A percentile compares a stretch with the other conserved stretches of the same genome.
These are phyloP conservation scores for Macaca mulatta DNA, from an alignment of 2,113 vertebrate species.

Conservation along the genomic window DNA sequence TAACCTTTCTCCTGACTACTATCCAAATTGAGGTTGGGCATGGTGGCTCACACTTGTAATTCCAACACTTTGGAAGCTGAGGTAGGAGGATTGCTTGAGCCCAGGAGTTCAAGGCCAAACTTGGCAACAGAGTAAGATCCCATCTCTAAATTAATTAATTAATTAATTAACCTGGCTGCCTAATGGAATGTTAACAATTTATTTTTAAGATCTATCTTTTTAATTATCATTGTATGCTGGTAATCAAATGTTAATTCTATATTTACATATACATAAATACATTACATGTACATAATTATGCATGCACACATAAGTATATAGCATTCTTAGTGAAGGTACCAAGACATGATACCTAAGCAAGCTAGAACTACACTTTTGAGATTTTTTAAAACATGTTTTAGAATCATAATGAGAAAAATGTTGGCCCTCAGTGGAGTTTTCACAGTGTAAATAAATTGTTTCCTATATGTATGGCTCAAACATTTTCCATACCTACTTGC, in stretches of 20 bases:
- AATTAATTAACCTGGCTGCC: neutral
- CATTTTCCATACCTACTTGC: neutral
- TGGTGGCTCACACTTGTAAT: no score
- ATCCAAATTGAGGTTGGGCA: no score
- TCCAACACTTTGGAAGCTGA: no score
- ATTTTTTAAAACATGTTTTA: conserved; percentile 35
- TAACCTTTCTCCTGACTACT: neutral
- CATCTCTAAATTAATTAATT: neutral
- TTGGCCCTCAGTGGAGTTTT: neutral
- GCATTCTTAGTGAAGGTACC: neutral
- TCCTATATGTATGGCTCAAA: neutral
- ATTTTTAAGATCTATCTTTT: neutral
- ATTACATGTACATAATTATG: neutral
- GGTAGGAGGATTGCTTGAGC: no score
- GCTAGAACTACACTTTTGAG: neutral
- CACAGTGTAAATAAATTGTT: conserved; percentile 15
- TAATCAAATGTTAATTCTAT: conserved; percentile 10
- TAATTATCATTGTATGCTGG: neutral
- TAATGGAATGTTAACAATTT: conserved; percentile 37
- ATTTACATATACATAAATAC: neutral
- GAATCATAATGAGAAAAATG: conserved; percentile 10
- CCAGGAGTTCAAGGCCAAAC: no score
- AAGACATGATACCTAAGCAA: neutral
- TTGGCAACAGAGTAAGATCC: no score
- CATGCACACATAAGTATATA: neutral